A percentile compares a stretch with the other conserved stretches of the same genome.
Evolutionary conservation across 2,113 vertebrate species (phyloP).

Genomic region (Periophthalmodon schlosseri): DNA sequence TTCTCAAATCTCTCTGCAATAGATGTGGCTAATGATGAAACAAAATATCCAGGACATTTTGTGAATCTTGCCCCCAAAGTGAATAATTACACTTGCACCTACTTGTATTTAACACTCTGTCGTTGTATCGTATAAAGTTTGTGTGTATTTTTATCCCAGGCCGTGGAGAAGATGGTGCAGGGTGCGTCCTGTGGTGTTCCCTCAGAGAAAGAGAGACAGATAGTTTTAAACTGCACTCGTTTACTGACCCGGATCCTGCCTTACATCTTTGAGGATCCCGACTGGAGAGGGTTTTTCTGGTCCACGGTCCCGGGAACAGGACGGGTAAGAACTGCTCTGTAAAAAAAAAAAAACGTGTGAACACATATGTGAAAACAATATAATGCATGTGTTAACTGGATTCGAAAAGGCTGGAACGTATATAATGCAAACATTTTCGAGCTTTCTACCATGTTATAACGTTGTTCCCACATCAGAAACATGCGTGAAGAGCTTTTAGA

Average conservation of each 20-base stretch:
- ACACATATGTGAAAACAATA: neutral
- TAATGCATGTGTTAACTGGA: neutral
- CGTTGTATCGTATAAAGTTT: neutral
- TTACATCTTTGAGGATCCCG: conserved; percentile 97
- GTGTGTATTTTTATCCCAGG: conserved; percentile 70
- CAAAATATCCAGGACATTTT: no score
- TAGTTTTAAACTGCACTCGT: conserved; percentile 87
- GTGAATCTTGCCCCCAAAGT: no score
- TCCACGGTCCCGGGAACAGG: conserved; percentile 92
- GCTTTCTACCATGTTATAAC: no score
- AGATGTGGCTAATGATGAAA: no score
- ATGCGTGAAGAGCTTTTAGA: no score
- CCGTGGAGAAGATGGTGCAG: conserved; percentile 92
- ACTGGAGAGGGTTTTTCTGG: conserved; percentile 99
- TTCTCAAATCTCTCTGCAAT: no score
- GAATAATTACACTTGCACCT: no score
- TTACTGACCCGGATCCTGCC: conserved; percentile 93
- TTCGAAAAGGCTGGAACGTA: neutral
- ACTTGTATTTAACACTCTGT: no score
- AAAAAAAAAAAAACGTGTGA: neutral
- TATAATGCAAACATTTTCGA: neutral
- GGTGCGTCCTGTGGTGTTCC: conserved; percentile 86
- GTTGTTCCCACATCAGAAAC: no score
- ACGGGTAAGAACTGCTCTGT: conserved; percentile 71
- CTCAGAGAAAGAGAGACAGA: conserved; percentile 85